Evolutionary conservation across 2,797 vertebrate genomes (phyloP).

Genomic region (Octomys mimax): DNA sequence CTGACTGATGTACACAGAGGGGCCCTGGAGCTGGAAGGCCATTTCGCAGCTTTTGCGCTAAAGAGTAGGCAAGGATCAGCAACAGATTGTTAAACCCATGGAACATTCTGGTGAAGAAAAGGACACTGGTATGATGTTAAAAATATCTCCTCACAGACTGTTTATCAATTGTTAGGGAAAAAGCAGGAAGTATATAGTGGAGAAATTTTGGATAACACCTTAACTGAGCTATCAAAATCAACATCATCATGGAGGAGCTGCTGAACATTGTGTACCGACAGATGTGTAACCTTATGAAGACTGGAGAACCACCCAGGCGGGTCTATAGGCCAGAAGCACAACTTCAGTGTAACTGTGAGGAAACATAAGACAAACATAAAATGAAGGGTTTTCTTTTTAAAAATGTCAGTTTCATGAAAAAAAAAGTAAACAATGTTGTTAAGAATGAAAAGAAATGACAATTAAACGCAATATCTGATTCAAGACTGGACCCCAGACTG

Average conservation of each 20-base stretch:
- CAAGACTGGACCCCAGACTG: neutral
- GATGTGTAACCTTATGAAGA: neutral
- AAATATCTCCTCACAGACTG: neutral
- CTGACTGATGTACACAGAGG: neutral
- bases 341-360: neutral
- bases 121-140: neutral
- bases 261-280: neutral
- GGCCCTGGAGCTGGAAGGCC: neutral
- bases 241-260: neutral
- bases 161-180: neutral
- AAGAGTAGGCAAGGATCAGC: neutral
- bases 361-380: neutral
- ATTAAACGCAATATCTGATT: neutral
- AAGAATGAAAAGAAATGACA: neutral
- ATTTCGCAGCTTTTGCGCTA: neutral
- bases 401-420: conserved; percentile 15
- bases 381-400: neutral
- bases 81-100: neutral
- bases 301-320: neutral
- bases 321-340: neutral
- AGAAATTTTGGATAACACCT: neutral
- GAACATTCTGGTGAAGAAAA: neutral
- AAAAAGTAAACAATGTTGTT: neutral
- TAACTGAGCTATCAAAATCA: neutral
- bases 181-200: neutral